Evolutionary conservation across 2,797 vertebrate genomes (phyloP), one percentile per base, ranked within the genome.

Genomic region (Poecilia velifera): DNA sequence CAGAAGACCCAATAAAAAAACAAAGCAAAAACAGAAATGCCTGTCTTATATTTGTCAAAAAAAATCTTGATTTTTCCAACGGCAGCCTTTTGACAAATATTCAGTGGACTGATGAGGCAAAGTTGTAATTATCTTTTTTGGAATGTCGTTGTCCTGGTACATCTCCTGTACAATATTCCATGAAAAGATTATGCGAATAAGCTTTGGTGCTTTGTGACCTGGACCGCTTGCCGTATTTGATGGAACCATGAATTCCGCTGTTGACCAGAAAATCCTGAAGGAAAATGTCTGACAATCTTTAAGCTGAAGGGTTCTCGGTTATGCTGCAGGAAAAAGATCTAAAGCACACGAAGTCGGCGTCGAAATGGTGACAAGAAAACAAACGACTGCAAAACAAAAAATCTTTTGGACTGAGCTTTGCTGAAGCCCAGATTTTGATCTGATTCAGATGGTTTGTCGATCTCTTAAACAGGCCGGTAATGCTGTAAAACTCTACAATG

Each of bases 61-160:
- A 57, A 39, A 39, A 66, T 34, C 31, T 31, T 62, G 57, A 62
- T 16, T 62, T n/a, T 31, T 62, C 28, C 59, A 31, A 14, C 10
- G n/a, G 6, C 31, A 36, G 6, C 62, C 36, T 36, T 36, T 51
- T 20, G 20, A 20, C 8, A 8, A 51, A 22, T 51, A 51, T 51
- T 51, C 20, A 51, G 49, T 51, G 49, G 7, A 51, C 20, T 51
- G 49, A 51, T 51, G 49, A 22, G 20, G 49, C 49, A 51, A 51
- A 22, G 14, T 62, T 28, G 20, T 51, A 8, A 7, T 22, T 8
- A 41, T 8, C 8, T 18, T 18, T 34, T 34, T 64, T 64, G 16
- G 31, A 36, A 22, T 1, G 6, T 3, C 1, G 0, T 20, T 5
- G 8, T 22, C 20, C 18, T 22, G 12, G 12, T 41, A 2, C 0